These are phyloP conservation scores for Ceratothoa steindachneri DNA, from an alignment of 2,888 invertebrate species.

Conservation along the genomic window DNA sequence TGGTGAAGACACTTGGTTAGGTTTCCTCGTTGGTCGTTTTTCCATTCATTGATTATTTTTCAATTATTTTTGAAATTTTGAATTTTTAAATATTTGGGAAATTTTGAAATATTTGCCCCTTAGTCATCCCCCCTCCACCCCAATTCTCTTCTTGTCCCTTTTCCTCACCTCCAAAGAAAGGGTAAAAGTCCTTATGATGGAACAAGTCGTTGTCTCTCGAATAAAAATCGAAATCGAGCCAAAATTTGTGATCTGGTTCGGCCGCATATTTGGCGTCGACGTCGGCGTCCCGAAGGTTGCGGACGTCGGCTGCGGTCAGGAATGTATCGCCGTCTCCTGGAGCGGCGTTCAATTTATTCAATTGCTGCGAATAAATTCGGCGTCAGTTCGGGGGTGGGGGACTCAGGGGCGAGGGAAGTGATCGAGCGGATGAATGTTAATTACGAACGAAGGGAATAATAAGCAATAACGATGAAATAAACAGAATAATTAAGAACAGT, in stretches of 20 bases:
- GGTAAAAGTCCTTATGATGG: slow-evolving; percentile 66
- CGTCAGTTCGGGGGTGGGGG: background rate
- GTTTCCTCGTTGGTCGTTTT: too few relatives aligned
- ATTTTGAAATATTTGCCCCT: too few relatives aligned
- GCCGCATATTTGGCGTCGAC: background rate
- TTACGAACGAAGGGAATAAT: too few relatives aligned
- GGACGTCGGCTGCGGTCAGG: slow-evolving; percentile 38
- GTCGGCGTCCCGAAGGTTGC: background rate
- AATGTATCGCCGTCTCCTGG: slow-evolving; percentile 38
- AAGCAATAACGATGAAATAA: too few relatives aligned
- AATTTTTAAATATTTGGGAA: too few relatives aligned
- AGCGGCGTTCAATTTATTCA: slow-evolving; percentile 41
- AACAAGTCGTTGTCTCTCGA: slow-evolving; percentile 74
- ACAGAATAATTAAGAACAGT: too few relatives aligned
- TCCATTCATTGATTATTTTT: too few relatives aligned
- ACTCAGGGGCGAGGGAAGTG: background rate
- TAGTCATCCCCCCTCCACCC: too few relatives aligned
- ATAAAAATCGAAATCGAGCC: slow-evolving; percentile 82
- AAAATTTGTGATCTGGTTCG: slow-evolving; percentile 68
- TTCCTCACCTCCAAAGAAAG: slow-evolving; percentile 57
- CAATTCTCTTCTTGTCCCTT: too few relatives aligned
- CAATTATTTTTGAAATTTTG: too few relatives aligned
- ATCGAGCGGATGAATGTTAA: background rate
- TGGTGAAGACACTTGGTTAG: too few relatives aligned
- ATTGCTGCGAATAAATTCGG: slow-evolving; percentile 13